Conservation (phyloP, 2,113 vertebrate genomes). For the Eurypyga helias region DNA sequence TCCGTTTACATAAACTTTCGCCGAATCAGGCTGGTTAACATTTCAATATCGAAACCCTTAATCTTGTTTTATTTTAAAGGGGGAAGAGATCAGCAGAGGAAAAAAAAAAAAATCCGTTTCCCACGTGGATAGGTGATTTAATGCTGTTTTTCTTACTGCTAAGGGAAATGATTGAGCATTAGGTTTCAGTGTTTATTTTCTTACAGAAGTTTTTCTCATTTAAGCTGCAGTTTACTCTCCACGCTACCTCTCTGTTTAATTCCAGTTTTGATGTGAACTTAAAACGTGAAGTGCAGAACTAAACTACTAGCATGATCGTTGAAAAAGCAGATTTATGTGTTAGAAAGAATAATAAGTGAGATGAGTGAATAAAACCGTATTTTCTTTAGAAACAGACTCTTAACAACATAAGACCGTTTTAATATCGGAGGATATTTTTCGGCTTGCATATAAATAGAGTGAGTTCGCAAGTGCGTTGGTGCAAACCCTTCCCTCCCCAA, state of each 20-base stretch:
- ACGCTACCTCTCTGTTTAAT: conserved; percentile 67
- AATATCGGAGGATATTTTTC: background rate
- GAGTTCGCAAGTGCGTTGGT: background rate
- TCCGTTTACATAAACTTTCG: conserved; percentile 55
- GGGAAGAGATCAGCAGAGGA: background rate
- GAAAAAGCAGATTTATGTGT: conserved; percentile 61
- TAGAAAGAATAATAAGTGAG: conserved; percentile 1
- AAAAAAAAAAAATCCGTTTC: conserved; percentile 57
- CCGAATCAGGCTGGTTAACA: conserved; percentile 3
- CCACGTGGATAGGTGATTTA: conserved; percentile 82
- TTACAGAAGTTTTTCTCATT: conserved; percentile 85
- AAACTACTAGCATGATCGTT: conserved; percentile 26
- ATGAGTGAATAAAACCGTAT: background rate
- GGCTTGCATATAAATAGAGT: background rate
- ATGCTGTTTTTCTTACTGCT: conserved; percentile 81
- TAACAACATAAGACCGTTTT: background rate
- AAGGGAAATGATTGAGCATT: conserved; percentile 80
- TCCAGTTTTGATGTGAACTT: conserved; percentile 76
- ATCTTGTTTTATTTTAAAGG: conserved; percentile 60
- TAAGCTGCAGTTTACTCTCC: conserved; percentile 71
- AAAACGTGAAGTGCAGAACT: conserved; percentile 69
- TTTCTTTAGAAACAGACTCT: background rate
- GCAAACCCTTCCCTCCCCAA: background rate
- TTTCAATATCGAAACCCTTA: conserved; percentile 63
- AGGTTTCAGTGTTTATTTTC: conserved; percentile 85